Conservation (phyloP, 1,140 invertebrate genomes). For the Homarus americanus region DNA sequence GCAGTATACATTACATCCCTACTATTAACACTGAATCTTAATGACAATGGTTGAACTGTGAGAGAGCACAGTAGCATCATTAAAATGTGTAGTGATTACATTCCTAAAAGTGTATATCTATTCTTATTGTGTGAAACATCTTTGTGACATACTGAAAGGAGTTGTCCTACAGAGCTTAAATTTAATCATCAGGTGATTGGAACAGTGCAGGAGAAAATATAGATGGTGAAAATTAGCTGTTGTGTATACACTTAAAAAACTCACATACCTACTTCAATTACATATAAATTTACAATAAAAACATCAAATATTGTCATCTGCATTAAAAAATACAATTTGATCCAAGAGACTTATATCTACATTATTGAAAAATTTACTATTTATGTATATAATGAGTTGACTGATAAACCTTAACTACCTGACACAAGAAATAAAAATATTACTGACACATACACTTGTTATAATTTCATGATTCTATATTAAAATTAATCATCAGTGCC, state of each 20-base stretch:
- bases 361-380: too few species aligned
- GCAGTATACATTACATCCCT: slow-evolving; percentile 3
- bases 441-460: too few species aligned
- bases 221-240: background rate
- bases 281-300: background rate
- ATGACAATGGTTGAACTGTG: background rate
- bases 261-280: background rate
- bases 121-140: background rate
- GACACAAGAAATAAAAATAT: too few species aligned
- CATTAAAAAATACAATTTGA: background rate
- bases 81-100: background rate
- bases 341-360: too few species aligned
- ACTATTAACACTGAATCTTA: slow-evolving; percentile 1
- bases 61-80: background rate
- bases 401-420: too few species aligned
- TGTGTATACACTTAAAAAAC: background rate
- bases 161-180: background rate
- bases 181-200: background rate
- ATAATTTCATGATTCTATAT: too few species aligned
- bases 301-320: background rate
- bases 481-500: background rate
- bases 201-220: background rate
- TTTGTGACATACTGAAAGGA: background rate
- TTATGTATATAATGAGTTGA: too few species aligned
- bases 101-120: background rate